phyloP scores from a whole-genome alignment of 2,888 invertebrate species.

The Tetragnatha montana region DNA sequence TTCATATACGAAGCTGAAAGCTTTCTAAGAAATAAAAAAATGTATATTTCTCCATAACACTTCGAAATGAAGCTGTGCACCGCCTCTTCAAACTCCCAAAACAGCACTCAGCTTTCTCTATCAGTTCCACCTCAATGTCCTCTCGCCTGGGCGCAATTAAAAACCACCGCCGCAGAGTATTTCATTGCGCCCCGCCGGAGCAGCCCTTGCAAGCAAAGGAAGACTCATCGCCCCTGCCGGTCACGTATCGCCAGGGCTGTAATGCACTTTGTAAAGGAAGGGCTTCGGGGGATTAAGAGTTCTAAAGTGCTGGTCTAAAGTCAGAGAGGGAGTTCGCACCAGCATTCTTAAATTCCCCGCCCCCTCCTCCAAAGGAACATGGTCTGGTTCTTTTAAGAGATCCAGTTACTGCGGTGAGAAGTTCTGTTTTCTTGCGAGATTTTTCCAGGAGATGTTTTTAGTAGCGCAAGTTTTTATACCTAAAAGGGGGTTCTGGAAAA shows the following conservation, averaged over 20 bases:
- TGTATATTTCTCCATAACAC: no score
- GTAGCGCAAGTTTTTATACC: no score
- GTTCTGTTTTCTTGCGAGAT: background rate
- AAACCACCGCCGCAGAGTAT: slow-evolving; percentile 2
- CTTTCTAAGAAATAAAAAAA: no score
- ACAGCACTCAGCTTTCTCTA: slow-evolving; percentile 5
- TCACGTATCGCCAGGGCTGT: slow-evolving; percentile 53
- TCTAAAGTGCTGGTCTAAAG: background rate
- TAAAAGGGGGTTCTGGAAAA: no score
- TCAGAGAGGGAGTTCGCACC: background rate
- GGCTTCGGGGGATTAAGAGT: slow-evolving; percentile 31
- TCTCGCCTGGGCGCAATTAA: slow-evolving; percentile 3
- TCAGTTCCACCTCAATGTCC: background rate
- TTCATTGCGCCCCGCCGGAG: slow-evolving; percentile 19
- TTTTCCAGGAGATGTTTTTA: no score
- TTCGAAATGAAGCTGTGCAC: no score
- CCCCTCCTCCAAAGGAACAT: slow-evolving; percentile 19
- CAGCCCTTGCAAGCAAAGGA: background rate
- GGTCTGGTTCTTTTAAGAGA: background rate
- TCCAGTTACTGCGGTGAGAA: background rate
- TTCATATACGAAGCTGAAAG: no score
- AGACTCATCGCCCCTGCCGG: slow-evolving; percentile 13
- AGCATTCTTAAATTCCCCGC: slow-evolving; percentile 7
- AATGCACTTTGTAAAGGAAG: slow-evolving; percentile 54
- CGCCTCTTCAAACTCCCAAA: background rate